phyloP scores from a whole-genome alignment of 2,113 vertebrate species.

The Nibea coibor region DNA sequence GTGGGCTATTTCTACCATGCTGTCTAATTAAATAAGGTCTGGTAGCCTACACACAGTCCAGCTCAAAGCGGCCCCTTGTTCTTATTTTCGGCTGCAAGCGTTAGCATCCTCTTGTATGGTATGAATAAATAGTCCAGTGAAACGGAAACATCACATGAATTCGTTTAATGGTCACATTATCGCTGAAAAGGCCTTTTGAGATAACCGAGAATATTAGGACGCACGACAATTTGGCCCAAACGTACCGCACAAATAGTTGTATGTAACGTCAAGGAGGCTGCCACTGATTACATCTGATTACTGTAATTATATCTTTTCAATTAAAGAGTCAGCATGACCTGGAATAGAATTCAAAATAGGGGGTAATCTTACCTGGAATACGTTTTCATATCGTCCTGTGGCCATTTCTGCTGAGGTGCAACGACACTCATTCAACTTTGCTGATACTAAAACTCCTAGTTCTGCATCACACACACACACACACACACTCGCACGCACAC shows the following conservation, averaged over 20 bases:
- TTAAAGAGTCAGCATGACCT: neutral
- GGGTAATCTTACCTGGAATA: conserved; percentile 50
- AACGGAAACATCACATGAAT: conserved; percentile 37
- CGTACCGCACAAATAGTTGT: neutral
- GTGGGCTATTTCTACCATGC: conserved; percentile 20
- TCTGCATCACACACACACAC: conserved; percentile 24
- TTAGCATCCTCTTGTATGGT: conserved; percentile 18
- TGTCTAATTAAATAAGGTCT: conserved; percentile 46
- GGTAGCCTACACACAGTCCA: conserved; percentile 8
- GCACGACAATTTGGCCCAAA: neutral
- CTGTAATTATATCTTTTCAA: neutral
- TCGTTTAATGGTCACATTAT: conserved; percentile 24
- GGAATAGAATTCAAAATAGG: conserved; percentile 13
- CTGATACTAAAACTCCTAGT: neutral
- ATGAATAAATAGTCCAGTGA: conserved; percentile 29
- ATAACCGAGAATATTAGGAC: neutral
- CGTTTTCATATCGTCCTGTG: conserved; percentile 32
- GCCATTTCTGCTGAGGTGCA: conserved; percentile 15
- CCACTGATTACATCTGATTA: neutral
- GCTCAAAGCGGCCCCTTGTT: conserved; percentile 54
- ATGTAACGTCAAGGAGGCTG: neutral
- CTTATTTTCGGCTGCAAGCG: conserved; percentile 12
- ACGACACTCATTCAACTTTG: conserved; percentile 34
- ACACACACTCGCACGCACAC: neutral
- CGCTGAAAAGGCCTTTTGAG: neutral